Evolutionary conservation across 2,888 invertebrate species (phyloP).

Genomic region (Empis stercorea): DNA sequence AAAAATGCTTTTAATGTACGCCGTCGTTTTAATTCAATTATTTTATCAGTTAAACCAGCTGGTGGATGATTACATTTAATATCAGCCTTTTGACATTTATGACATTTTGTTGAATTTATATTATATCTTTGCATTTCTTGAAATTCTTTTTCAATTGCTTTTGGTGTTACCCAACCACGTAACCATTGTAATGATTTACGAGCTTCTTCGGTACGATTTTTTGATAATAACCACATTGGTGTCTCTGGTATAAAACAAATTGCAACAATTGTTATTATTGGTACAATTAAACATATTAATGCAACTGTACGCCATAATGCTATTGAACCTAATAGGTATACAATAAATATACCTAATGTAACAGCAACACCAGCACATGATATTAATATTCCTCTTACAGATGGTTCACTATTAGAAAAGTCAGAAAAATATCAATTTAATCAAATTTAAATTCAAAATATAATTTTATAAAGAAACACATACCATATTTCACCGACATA

Average conservation of each 20-base stretch:
- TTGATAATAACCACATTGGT: constrained; percentile 46
- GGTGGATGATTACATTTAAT: constrained; percentile 23
- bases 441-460: not conserved
- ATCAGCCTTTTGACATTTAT: constrained; percentile 12
- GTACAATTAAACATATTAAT: constrained; percentile 38
- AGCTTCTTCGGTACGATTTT: constrained; percentile 42
- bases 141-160: constrained; percentile 16
- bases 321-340: constrained; percentile 41
- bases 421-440: no score
- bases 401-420: constrained; percentile 36
- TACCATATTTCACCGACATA: constrained; percentile 48
- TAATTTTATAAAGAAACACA: constrained; percentile 2
- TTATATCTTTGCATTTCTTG: constrained; percentile 15
- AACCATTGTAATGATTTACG: constrained; percentile 41
- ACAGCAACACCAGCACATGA: constrained; percentile 36
- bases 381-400: constrained; percentile 41
- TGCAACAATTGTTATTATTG: constrained; percentile 39
- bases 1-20: constrained; percentile 41
- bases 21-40: constrained; percentile 36
- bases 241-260: constrained; percentile 46
- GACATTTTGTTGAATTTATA: constrained; percentile 13
- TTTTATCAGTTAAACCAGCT: constrained; percentile 19
- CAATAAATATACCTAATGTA: constrained; percentile 40
- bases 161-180: constrained; percentile 31
- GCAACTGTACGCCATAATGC: constrained; percentile 43